phyloP scores from a whole-genome alignment of 1,140 invertebrate genomes.

The Hormaphis cornu region DNA sequence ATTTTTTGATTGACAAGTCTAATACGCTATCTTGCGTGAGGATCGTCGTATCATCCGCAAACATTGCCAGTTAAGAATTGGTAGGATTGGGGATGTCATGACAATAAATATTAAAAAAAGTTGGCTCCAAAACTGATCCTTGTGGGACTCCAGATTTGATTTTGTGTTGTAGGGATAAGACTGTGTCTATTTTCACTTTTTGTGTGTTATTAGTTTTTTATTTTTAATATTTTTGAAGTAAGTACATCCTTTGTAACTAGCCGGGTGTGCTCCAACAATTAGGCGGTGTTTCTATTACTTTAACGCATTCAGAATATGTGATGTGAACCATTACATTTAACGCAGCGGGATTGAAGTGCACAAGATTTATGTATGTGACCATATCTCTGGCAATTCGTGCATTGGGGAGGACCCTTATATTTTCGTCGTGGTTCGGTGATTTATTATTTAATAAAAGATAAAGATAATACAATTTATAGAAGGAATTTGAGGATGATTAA shows the following conservation, averaged over 20 bases:
- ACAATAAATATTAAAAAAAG: not conserved
- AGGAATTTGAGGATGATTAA: too few species aligned
- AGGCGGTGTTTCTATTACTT: not conserved
- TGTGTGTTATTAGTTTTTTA: not conserved
- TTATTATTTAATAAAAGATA: too few species aligned
- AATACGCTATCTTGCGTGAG: not conserved
- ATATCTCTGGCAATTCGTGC: not conserved
- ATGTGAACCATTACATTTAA: not conserved
- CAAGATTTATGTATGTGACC: not conserved
- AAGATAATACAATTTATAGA: too few species aligned
- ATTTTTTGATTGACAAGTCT: not conserved
- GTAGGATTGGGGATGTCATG: not conserved
- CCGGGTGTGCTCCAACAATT: not conserved
- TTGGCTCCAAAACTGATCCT: not conserved
- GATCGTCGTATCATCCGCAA: too few species aligned
- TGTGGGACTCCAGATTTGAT: not conserved
- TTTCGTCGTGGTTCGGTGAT: not conserved
- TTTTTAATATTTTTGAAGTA: slow-evolving; percentile 5
- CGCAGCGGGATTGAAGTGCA: not conserved
- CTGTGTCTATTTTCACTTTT: too few species aligned
- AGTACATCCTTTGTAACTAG: not conserved
- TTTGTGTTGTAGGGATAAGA: too few species aligned
- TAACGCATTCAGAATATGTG: not conserved
- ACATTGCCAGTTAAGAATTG: not conserved
- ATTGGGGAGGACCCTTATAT: not conserved